Percentiles rank a stretch among this genome's conserved stretches.
These are phyloP conservation scores for Syngnathus acus DNA, from an alignment of 2,797 vertebrate species.

Conservation along the genomic window DNA sequence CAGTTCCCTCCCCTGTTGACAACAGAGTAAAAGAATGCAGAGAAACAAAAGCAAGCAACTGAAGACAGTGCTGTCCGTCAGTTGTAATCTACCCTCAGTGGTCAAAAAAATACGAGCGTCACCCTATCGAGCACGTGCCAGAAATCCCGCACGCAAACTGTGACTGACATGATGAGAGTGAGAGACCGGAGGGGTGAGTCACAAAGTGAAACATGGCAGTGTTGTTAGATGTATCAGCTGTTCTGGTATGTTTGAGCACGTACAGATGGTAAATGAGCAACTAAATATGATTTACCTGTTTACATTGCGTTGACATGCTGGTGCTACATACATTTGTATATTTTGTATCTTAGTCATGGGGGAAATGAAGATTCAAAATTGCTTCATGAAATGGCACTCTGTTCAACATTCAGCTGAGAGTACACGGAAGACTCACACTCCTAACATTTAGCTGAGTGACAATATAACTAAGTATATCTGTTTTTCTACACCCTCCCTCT, in stretches of 20 bases:
- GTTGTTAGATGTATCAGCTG: constrained; percentile 35
- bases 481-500: not conserved
- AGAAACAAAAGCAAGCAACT: constrained; percentile 7
- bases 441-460: not conserved
- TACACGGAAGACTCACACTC: not conserved
- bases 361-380: no score
- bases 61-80: not conserved
- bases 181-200: constrained; percentile 31
- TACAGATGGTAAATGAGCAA: not conserved
- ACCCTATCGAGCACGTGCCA: constrained; percentile 3
- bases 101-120: not conserved
- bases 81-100: not conserved
- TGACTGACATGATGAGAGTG: constrained; percentile 19
- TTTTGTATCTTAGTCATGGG: no score
- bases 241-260: constrained; percentile 14
- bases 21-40: constrained; percentile 2
- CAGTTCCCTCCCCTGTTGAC: constrained; percentile 13
- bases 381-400: no score
- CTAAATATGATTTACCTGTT: not conserved
- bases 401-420: not conserved
- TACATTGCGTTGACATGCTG: not conserved
- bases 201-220: constrained; percentile 27
- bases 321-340: not conserved
- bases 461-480: not conserved
- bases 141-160: constrained; percentile 16